Evolutionary conservation across 1,140 invertebrate genomes (phyloP).

Genomic region (Carcinoscorpius rotundicauda): DNA sequence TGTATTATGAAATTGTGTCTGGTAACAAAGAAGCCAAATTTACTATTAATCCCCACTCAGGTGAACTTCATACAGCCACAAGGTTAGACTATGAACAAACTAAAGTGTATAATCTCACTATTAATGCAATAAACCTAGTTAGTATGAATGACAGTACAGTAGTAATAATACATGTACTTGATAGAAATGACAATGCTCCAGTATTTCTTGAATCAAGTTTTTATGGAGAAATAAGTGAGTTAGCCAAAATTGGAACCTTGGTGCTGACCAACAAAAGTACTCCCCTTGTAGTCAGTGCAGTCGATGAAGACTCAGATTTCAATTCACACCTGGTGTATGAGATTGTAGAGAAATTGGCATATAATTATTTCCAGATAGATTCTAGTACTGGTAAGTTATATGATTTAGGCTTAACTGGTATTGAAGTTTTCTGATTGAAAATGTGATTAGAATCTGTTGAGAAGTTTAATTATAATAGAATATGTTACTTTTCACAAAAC

Average conservation of each 20-base stretch:
- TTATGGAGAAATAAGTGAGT: conserved; percentile 54
- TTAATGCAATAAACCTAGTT: conserved; percentile 75
- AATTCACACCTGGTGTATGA: conserved; percentile 72
- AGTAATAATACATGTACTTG: conserved; percentile 37
- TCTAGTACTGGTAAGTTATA: conserved; percentile 51
- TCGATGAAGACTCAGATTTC: conserved; percentile 62
- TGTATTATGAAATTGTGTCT: conserved; percentile 66
- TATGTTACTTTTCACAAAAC: too few species aligned
- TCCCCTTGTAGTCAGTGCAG: conserved; percentile 63
- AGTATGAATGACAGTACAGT: conserved; percentile 30
- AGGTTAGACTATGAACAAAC: conserved; percentile 64
- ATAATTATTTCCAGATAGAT: conserved; percentile 70
- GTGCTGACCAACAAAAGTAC: conserved; percentile 46
- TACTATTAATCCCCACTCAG: conserved; percentile 70
- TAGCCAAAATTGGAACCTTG: conserved; percentile 52
- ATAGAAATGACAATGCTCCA: conserved; percentile 69
- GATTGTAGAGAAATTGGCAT: conserved; percentile 59
- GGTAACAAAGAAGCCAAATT: conserved; percentile 64
- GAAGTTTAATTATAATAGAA: too few species aligned
- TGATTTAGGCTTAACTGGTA: background rate
- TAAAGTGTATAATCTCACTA: conserved; percentile 66
- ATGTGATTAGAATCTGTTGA: too few species aligned
- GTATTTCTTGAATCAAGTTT: conserved; percentile 53
- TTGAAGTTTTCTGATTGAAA: background rate
- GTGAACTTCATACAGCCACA: conserved; percentile 51